phyloP scores from a whole-genome alignment of 30 jellyfish, hydroid and myxozoan species.

The Morbakka virulenta region DNA sequence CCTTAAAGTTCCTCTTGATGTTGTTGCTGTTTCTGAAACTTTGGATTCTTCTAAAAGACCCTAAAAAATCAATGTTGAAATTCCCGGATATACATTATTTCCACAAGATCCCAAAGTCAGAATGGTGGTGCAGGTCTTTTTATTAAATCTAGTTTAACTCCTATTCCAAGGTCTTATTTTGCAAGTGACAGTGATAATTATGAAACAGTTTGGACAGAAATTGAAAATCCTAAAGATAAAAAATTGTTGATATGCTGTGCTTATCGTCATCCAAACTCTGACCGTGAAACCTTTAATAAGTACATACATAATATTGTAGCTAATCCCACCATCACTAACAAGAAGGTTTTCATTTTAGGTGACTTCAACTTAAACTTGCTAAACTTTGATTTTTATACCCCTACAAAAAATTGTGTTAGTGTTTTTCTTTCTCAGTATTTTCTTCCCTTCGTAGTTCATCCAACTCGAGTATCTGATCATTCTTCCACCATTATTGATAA shows the following conservation, averaged over 20 bases:
- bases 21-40: too few relatives aligned
- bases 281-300: background rate
- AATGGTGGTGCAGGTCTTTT: too few relatives aligned
- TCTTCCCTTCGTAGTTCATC: constrained; percentile 41
- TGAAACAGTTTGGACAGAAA: constrained; percentile 1
- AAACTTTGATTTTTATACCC: background rate
- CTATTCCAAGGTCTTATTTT: constrained; percentile 10
- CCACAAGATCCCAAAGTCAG: too few relatives aligned
- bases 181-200: background rate
- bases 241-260: constrained; percentile 26
- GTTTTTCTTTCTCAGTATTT: constrained; percentile 33
- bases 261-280: constrained; percentile 16
- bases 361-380: background rate
- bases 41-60: too few relatives aligned
- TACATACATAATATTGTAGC: background rate
- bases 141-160: constrained; percentile 24
- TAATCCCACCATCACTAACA: background rate
- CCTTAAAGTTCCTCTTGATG: too few relatives aligned
- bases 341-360: background rate
- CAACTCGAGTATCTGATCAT: constrained; percentile 51
- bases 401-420: constrained; percentile 20
- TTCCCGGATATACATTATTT: too few relatives aligned
- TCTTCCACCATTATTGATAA: constrained; percentile 51
- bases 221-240: constrained; percentile 13
- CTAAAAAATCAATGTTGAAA: too few relatives aligned